Percentiles rank a stretch among this genome's conserved stretches.
phyloP scores from a whole-genome alignment of 2,888 invertebrate genomes.

The Eilema sororculum region DNA sequence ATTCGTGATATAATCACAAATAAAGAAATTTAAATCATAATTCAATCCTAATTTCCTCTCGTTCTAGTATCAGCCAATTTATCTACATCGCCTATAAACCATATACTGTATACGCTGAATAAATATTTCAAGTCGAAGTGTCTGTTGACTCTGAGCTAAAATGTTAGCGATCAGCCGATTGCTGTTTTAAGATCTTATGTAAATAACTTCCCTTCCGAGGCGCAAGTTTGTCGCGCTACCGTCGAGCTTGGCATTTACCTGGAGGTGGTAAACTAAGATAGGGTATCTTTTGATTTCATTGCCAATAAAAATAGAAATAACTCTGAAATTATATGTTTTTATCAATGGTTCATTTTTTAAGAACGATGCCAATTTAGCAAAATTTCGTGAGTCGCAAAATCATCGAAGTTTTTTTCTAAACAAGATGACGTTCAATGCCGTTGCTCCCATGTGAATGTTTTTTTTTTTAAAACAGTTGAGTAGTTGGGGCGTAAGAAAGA shows the following conservation, averaged over 20 bases:
- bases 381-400: too few relatives aligned
- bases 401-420: too few relatives aligned
- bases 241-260: constrained; percentile 57
- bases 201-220: constrained; percentile 69
- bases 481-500: too few relatives aligned
- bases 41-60: not conserved
- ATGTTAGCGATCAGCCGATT: constrained; percentile 75
- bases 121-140: constrained; percentile 67
- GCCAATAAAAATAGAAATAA: too few relatives aligned
- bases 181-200: constrained; percentile 82
- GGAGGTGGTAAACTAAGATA: constrained; percentile 16
- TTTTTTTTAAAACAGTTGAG: too few relatives aligned
- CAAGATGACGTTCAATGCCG: too few relatives aligned
- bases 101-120: constrained; percentile 46
- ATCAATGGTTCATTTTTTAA: too few relatives aligned
- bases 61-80: constrained; percentile 4
- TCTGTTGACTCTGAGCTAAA: constrained; percentile 72
- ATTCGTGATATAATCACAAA: too few relatives aligned
- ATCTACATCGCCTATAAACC: constrained; percentile 13
- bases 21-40: too few relatives aligned
- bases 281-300: not conserved
- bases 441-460: too few relatives aligned
- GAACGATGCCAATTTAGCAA: too few relatives aligned
- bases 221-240: constrained; percentile 69
- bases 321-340: too few relatives aligned